Conservation (phyloP, 1,140 invertebrate species). For the Drosophila littoralis region DNA sequence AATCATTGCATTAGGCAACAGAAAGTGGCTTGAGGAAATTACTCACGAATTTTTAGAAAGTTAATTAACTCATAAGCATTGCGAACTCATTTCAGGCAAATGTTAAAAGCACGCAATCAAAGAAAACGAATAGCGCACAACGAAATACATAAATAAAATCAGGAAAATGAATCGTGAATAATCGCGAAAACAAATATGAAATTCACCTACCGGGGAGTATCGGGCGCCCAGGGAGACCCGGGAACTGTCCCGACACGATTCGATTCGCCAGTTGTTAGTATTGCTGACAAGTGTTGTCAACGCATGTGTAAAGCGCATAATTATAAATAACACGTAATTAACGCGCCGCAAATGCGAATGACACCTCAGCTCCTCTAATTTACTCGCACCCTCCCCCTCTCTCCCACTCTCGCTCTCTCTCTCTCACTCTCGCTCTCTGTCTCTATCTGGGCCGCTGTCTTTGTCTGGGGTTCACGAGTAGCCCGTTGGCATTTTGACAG, state of each 20-base stretch:
- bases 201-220: not conserved
- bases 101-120: conserved; percentile 43
- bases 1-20: no score
- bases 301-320: conserved; percentile 77
- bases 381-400: not conserved
- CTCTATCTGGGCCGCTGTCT: not conserved
- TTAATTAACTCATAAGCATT: conserved; percentile 51
- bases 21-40: conserved; percentile 40
- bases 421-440: conserved; percentile 7
- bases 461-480: conserved; percentile 20
- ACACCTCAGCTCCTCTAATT: conserved; percentile 57
- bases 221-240: not conserved
- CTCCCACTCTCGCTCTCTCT: not conserved
- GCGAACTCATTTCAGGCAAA: conserved; percentile 12
- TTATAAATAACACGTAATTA: conserved; percentile 83
- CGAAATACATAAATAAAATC: conserved; percentile 7
- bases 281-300: conserved; percentile 78
- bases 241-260: conserved; percentile 7
- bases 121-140: conserved; percentile 8
- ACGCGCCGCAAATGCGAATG: conserved; percentile 79
- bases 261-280: conserved; percentile 28
- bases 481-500: conserved; percentile 42
- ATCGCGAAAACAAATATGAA: conserved; percentile 16
- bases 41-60: conserved; percentile 50
- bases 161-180: conserved; percentile 59